phyloP scores from a whole-genome alignment of 2,113 vertebrate species.

The Mirza zaza region DNA sequence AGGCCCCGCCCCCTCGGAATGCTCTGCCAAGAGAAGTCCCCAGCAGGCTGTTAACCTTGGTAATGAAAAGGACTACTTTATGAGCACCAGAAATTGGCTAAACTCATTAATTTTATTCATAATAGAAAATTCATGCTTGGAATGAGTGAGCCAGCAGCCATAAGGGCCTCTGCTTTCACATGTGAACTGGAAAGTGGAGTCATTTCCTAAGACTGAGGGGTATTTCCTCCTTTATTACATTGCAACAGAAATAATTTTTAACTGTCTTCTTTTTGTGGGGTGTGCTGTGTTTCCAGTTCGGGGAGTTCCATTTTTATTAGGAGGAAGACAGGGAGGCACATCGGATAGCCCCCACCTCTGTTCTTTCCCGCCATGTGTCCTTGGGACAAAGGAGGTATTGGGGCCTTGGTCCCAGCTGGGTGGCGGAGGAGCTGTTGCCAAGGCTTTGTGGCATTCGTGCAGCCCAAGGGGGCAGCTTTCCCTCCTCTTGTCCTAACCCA shows the following conservation, averaged over 20 bases:
- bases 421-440: neutral
- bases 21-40: conserved; percentile 26
- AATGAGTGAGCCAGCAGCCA: conserved; percentile 62
- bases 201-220: conserved; percentile 46
- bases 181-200: conserved; percentile 38
- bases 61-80: conserved; percentile 79
- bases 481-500: neutral
- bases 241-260: conserved; percentile 52
- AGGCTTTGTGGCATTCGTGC: no score
- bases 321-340: conserved; percentile 58
- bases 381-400: rapidly evolving
- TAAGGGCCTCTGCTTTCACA: conserved; percentile 78
- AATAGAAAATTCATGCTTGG: conserved; percentile 82
- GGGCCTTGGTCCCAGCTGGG: neutral
- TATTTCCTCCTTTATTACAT: conserved; percentile 16
- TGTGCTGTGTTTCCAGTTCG: conserved; percentile 50
- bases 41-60: conserved; percentile 69
- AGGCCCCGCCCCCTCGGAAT: neutral
- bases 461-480: neutral
- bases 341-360: conserved; percentile 53
- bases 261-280: neutral
- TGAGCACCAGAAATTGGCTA: conserved; percentile 75
- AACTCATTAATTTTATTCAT: conserved; percentile 83
- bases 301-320: conserved; percentile 72
- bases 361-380: neutral